Evolutionary conservation across 2,113 vertebrate genomes (phyloP).

Genomic region (Nansenia antarctica): DNA sequence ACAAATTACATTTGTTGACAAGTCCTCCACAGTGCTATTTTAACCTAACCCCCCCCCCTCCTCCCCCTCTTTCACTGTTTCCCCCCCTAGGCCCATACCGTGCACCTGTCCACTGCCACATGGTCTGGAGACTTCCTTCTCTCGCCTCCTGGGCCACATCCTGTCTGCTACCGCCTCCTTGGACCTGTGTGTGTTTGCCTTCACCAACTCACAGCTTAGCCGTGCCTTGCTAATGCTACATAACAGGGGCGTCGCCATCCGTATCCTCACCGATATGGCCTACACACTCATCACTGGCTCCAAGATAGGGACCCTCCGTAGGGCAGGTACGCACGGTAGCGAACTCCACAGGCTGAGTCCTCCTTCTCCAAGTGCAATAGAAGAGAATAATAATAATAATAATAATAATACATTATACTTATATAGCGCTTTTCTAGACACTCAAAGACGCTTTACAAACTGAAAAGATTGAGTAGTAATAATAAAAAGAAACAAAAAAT

Average conservation of each 20-base stretch:
- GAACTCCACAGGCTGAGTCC: too few relatives aligned
- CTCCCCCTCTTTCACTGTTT: neutral
- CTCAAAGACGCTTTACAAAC: too few relatives aligned
- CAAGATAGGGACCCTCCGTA: slow-evolving; percentile 85
- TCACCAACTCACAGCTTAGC: slow-evolving; percentile 82
- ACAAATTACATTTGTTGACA: too few relatives aligned
- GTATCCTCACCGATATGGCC: slow-evolving; percentile 82
- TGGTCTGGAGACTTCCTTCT: slow-evolving; percentile 75
- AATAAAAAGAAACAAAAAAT: too few relatives aligned
- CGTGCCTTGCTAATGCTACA: slow-evolving; percentile 79
- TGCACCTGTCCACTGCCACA: slow-evolving; percentile 82
- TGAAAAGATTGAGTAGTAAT: too few relatives aligned
- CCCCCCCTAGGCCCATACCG: neutral
- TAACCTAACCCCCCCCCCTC: too few relatives aligned
- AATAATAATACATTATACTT: too few relatives aligned
- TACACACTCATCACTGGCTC: slow-evolving; percentile 83
- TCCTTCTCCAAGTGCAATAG: too few relatives aligned
- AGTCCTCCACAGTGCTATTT: too few relatives aligned
- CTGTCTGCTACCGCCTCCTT: slow-evolving; percentile 80
- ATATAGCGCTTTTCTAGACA: too few relatives aligned
- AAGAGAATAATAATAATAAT: too few relatives aligned
- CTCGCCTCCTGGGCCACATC: slow-evolving; percentile 77
- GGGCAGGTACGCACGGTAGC: slow-evolving; percentile 81
- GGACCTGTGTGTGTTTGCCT: slow-evolving; percentile 89
- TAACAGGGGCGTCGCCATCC: slow-evolving; percentile 72